Evolutionary conservation across 2,797 vertebrate genomes (phyloP).

Genomic region (Pseudotriccus pelzelni): DNA sequence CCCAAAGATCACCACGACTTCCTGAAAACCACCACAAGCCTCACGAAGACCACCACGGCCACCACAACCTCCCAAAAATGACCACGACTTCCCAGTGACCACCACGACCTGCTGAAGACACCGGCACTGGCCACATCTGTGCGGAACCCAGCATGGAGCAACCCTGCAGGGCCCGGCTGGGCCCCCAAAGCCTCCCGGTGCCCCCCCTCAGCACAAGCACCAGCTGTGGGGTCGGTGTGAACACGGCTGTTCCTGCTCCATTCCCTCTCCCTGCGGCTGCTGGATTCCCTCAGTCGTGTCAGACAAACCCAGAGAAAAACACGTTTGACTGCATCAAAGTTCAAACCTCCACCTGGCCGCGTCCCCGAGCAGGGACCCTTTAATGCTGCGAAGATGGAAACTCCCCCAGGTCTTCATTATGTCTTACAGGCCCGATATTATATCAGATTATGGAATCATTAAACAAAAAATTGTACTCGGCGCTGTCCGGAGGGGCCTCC

Average conservation of each 20-base stretch:
- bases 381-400: conserved; percentile 52
- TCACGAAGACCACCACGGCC: background rate
- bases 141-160: background rate
- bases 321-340: conserved; percentile 54
- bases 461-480: conserved; percentile 62
- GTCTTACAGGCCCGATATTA: conserved; percentile 65
- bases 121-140: accelerated
- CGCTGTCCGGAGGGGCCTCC: conserved; percentile 58
- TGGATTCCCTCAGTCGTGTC: conserved; percentile 42
- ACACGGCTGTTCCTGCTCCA: background rate
- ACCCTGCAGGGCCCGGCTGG: accelerated
- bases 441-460: conserved; percentile 74
- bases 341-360: conserved; percentile 44
- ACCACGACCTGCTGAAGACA: background rate
- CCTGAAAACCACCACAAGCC: background rate
- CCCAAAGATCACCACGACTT: background rate
- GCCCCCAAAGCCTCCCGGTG: accelerated
- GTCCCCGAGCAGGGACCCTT: conserved; percentile 45
- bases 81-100: background rate
- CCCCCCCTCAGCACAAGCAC: accelerated
- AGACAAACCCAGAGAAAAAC: conserved; percentile 49
- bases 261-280: background rate
- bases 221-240: background rate
- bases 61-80: background rate
- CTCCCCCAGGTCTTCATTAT: conserved; percentile 77